Base-by-base conservation (phyloP, 2,888 invertebrate species). In the Erebia palarica region DNA sequence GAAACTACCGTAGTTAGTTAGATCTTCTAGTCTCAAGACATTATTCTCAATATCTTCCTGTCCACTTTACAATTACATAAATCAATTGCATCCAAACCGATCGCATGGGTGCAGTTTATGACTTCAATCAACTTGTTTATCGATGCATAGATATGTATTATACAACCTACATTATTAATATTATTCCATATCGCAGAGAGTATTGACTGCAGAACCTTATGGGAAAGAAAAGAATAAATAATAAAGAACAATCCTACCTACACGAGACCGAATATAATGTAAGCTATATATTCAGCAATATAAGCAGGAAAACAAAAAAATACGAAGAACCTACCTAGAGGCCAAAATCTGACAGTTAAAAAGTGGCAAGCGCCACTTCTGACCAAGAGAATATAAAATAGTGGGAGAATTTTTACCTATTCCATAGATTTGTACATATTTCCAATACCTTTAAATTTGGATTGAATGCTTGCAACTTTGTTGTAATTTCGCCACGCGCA, bases 91-190 rank as follows among this genome's bases (percentile, higher is more conserved):
- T 14, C 61, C 13, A 13, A 66, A 18, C 18, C 65, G 21, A 65
- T 55, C 55, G 47, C 47, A 44, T 44, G 14, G 36, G 21, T 21
- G 57, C 66, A 66, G 44, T 66, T 66, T 57, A 66, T 27, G 18
- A 66, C 57, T 47, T 66, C 57, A 55, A 55, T 55, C 36, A 57
- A 57, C 44, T 57, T 44, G 57, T 66, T 66, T 57, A 57, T 65
- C 47, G 57, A 57, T 57, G 44, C 55, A 18, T 57, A 21, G 21
- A 44, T 47, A 13, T 9, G 10, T 10, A 36, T 9, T 42, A 18
- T 63, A 47, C 2, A 47, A 18, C 18, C 1, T 14, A 18, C 4
- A 60, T n/a, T 13, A 21, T 3, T n/a, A 27, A 51, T 16, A 16
- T 44, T 13, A 44, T n/a, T 16, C 44, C n/a, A 60, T 44, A 36